Base-by-base conservation (phyloP, 2,888 invertebrate genomes). In the Megastigmus dorsalis region DNA sequence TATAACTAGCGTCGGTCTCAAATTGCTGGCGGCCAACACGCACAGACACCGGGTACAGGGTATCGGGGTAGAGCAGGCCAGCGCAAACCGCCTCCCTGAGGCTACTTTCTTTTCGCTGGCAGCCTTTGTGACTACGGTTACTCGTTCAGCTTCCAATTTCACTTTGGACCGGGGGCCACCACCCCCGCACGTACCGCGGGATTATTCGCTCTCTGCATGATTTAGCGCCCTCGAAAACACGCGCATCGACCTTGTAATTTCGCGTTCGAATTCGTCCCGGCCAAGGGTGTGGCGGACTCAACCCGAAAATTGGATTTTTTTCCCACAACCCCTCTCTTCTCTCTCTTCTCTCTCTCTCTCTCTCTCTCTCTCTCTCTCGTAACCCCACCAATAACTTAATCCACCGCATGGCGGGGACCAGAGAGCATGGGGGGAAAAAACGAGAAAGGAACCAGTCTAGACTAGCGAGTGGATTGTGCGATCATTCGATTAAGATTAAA, bases 131-230 rank as follows among this genome's bases (percentile, higher is more conserved):
- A 73, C 70, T 79, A 76, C 78, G 73, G 77, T 79, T 79, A 41
- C 45, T 75, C 76, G 78, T 75, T 66, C 60, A 63, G 78, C 76
- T 71, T 81, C 81, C 76, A 82, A 79, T 81, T 81, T 79, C 80
- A 79, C 79, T 80, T 65, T 38, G 63, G n/a, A 52, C 41, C 72
- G 71, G 62, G 71, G 62, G 7, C 63, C 60, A 52, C 63, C 30
- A 52, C 28, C 63, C n/a, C 60, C 54, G 57, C 20, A n/a, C 41
- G 54, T 18, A 28, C 50, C 18, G 54, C 65, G 38, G 67, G 63
- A 71, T 71, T 72, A 77, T 79, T 78, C 77, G 72, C 77, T 71
- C 75, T 77, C 79, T 55, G 74, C 76, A 67, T 71, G 63, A 71
- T 63, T 71, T 63, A 63, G 48, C 71, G 41, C 45, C n/a, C n/a